Conservation (phyloP, 2,113 vertebrate genomes). For the Hymenochirus boettgeri region DNA sequence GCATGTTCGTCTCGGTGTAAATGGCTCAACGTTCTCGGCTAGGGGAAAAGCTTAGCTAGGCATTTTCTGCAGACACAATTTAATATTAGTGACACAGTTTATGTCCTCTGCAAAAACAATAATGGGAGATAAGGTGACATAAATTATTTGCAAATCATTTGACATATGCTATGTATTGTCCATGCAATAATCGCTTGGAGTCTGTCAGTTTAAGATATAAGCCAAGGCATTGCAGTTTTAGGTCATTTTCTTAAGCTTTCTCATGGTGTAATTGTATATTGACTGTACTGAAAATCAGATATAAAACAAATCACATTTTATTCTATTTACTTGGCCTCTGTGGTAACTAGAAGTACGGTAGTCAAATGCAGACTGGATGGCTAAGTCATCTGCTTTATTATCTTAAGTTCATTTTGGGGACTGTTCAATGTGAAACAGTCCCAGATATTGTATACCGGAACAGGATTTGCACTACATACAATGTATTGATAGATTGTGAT, state of each 20-base stretch:
- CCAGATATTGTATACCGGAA: no score
- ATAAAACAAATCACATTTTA: slow-evolving; percentile 62
- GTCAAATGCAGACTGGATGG: no score
- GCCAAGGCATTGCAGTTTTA: slow-evolving; percentile 81
- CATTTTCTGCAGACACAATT: slow-evolving; percentile 80
- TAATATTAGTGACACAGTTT: slow-evolving; percentile 90
- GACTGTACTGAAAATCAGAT: slow-evolving; percentile 56
- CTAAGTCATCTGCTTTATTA: no score
- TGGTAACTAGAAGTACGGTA: background rate
- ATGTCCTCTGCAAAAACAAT: slow-evolving; percentile 90
- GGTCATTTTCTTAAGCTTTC: slow-evolving; percentile 76
- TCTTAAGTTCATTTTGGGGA: no score
- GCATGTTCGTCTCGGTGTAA: slow-evolving; percentile 88
- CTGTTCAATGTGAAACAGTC: no score
- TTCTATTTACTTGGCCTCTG: slow-evolving; percentile 57
- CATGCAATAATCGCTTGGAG: slow-evolving; percentile 92
- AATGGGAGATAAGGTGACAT: slow-evolving; percentile 92
- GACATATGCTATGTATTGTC: slow-evolving; percentile 93
- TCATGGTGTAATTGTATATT: slow-evolving; percentile 67
- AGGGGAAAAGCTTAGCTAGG: slow-evolving; percentile 85
- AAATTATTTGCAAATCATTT: slow-evolving; percentile 96
- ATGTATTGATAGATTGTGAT: no score
- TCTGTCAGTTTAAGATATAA: slow-evolving; percentile 89
- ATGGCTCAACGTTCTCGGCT: slow-evolving; percentile 81
- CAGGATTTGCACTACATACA: no score